A percentile compares a stretch with the other conserved stretches of the same genome.
These are phyloP conservation scores for Anoura caudifer DNA, from an alignment of 2,113 vertebrate species.

Conservation along the genomic window DNA sequence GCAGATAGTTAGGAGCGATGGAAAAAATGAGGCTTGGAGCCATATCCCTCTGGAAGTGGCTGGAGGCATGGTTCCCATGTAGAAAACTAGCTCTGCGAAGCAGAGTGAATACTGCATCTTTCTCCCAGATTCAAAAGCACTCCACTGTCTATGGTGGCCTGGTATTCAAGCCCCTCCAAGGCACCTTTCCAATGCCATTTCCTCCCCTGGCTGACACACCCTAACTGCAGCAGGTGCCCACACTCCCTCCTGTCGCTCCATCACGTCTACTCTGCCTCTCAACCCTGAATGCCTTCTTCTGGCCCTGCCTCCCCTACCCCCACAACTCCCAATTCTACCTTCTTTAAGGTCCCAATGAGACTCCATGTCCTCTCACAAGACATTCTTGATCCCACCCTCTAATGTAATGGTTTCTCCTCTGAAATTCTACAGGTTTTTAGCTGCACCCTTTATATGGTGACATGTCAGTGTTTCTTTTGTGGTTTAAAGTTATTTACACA, in stretches of 20 bases:
- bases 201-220: neutral
- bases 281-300: neutral
- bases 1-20: neutral
- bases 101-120: neutral
- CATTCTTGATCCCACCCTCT: neutral
- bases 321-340: neutral
- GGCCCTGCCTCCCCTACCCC: neutral
- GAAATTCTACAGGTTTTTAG: neutral
- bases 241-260: neutral
- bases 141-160: neutral
- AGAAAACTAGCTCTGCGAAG: neutral
- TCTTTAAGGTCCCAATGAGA: neutral
- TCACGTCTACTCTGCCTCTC: neutral
- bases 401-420: neutral
- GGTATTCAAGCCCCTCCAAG: neutral
- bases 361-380: neutral
- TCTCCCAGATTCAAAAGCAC: neutral
- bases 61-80: neutral
- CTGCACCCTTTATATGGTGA: neutral
- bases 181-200: neutral
- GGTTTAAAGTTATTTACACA: neutral
- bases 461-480: neutral
- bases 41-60: neutral
- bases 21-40: neutral
- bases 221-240: neutral